A percentile compares a stretch with the other conserved stretches of the same genome.
Conservation (phyloP, 2,797 vertebrate species). For the Erpetoichthys calabaricus region DNA sequence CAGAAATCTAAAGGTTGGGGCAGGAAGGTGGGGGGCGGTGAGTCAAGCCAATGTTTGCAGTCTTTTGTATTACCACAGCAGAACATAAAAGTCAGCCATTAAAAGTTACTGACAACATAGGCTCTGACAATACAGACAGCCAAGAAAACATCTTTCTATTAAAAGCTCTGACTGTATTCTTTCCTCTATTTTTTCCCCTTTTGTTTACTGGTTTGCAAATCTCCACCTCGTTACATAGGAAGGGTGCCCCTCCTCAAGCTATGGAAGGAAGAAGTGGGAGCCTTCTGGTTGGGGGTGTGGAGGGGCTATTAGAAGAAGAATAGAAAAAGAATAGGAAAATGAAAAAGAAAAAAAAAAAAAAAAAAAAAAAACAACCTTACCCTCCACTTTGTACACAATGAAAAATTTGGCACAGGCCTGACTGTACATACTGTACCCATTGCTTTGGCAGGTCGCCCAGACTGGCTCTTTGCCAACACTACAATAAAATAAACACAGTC, state of each 20-base stretch:
- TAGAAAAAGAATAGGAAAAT: conserved; percentile 29
- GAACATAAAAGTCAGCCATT: not conserved
- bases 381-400: conserved; percentile 37
- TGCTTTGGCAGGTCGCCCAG: conserved; percentile 71
- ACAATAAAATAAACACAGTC: conserved; percentile 68
- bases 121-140: conserved; percentile 21
- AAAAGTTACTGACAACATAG: conserved; percentile 1
- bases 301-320: too few relatives aligned
- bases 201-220: conserved; percentile 14
- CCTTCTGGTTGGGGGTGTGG: too few relatives aligned
- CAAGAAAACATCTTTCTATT: not conserved
- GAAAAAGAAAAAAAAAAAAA: conserved; percentile 30
- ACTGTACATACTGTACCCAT: conserved; percentile 99
- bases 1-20: too few relatives aligned
- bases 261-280: too few relatives aligned
- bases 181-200: conserved; percentile 3
- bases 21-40: too few relatives aligned
- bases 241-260: too few relatives aligned
- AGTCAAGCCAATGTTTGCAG: too few relatives aligned
- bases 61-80: not conserved
- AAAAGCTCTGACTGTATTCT: not conserved
- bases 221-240: conserved; percentile 13
- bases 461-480: conserved; percentile 60
- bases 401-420: conserved; percentile 69
- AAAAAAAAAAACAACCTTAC: conserved; percentile 32